Conservation (phyloP, 2,113 vertebrate species). For the Sinocyclocheilus maitianheensis region DNA sequence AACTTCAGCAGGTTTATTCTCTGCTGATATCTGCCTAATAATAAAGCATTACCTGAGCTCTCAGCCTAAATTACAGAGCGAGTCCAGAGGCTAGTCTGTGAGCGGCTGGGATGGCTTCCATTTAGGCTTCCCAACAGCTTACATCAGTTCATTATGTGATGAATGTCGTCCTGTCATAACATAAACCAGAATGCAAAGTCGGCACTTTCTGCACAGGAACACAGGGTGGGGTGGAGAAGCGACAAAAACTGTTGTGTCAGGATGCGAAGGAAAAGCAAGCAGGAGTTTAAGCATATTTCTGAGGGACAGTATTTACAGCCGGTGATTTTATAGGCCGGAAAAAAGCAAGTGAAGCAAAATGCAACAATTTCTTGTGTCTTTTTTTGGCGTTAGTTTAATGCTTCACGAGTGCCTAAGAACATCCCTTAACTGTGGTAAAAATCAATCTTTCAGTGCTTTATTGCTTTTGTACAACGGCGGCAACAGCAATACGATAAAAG, state of each 20-base stretch:
- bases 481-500: neutral
- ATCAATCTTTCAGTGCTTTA: neutral
- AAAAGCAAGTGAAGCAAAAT: constrained; percentile 57
- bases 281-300: constrained; percentile 64
- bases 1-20: constrained; percentile 41
- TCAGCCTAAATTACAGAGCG: constrained; percentile 53
- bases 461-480: neutral
- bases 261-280: constrained; percentile 62
- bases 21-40: constrained; percentile 34
- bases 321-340: constrained; percentile 51
- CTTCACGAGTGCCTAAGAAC: neutral
- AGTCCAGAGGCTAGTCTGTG: constrained; percentile 47
- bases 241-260: constrained; percentile 58
- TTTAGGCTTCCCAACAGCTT: constrained; percentile 62
- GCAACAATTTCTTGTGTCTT: constrained; percentile 50
- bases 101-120: constrained; percentile 59
- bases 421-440: neutral
- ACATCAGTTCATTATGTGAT: constrained; percentile 73
- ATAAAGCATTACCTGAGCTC: constrained; percentile 42
- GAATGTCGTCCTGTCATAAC: constrained; percentile 70
- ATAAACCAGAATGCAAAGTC: constrained; percentile 65
- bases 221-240: constrained; percentile 26
- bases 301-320: constrained; percentile 59
- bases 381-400: constrained; percentile 43
- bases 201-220: constrained; percentile 43